Percentiles rank a stretch among this genome's conserved stretches.
These are phyloP conservation scores for Idris sp. DNA, from an alignment of 1,140 invertebrate species.

Conservation along the genomic window DNA sequence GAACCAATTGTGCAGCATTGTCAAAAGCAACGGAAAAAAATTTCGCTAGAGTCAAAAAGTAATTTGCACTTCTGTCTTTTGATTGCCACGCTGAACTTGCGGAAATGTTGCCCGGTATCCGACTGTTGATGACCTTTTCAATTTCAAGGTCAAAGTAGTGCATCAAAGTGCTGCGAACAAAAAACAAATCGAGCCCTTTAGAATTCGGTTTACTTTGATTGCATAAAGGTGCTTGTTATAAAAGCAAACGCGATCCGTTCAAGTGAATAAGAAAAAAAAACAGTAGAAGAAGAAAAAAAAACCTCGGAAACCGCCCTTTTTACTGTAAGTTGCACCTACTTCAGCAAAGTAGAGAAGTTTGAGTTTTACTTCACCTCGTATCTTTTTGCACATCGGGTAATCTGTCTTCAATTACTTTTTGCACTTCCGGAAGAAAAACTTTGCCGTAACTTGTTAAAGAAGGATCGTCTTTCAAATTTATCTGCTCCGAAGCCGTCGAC, in stretches of 20 bases:
- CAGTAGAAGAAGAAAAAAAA: conserved; percentile 1
- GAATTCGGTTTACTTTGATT: conserved; percentile 5
- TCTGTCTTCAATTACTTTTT: conserved; percentile 66
- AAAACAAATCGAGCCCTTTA: conserved; percentile 23
- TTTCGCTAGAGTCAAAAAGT: conserved; percentile 66
- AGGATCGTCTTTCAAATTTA: conserved; percentile 63
- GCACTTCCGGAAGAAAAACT: conserved; percentile 59
- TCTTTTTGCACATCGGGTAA: conserved; percentile 59
- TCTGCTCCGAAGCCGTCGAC: conserved; percentile 44
- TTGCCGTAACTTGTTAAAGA: conserved; percentile 56
- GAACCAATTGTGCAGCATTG: conserved; percentile 51
- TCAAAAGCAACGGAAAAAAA: conserved; percentile 64
- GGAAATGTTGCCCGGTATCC: conserved; percentile 53
- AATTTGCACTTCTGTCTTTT: conserved; percentile 48
- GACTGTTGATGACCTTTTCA: conserved; percentile 60
- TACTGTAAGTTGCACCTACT: conserved; percentile 32
- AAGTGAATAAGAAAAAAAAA: conserved; percentile 23
- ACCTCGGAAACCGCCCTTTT: conserved; percentile 18
- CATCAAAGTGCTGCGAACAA: conserved; percentile 44
- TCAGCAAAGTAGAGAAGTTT: conserved; percentile 52
- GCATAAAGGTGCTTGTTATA: conserved; percentile 10
- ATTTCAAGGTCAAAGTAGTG: conserved; percentile 66
- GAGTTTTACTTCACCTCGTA: conserved; percentile 58
- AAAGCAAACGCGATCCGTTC: conserved; percentile 19
- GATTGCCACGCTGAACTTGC: conserved; percentile 61